phyloP scores from a whole-genome alignment of 2,113 vertebrate species.

The Patagioenas fasciata region DNA sequence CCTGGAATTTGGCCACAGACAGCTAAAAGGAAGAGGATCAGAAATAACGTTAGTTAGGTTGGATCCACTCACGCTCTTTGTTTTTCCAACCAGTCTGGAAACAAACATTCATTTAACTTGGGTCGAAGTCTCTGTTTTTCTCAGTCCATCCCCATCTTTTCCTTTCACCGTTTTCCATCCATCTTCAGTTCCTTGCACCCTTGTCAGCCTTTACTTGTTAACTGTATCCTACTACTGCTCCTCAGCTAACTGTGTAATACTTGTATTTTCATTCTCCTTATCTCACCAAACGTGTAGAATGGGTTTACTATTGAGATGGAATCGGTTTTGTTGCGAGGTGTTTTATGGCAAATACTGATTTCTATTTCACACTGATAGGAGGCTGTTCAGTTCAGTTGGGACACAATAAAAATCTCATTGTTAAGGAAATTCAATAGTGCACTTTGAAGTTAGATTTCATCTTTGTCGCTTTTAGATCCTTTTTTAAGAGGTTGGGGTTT shows the following conservation, averaged over 20 bases:
- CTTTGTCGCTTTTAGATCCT: background rate
- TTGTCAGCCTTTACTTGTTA: fast-evolving
- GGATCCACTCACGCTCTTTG: background rate
- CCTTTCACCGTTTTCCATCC: background rate
- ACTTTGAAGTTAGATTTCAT: background rate
- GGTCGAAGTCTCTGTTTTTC: background rate
- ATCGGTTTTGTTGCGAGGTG: background rate
- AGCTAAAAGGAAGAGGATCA: background rate
- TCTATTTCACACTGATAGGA: background rate
- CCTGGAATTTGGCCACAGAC: background rate
- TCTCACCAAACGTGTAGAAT: background rate
- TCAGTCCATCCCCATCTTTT: background rate
- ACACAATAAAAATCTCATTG: background rate
- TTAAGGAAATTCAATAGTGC: background rate
- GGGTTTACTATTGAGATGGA: background rate
- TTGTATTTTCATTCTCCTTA: background rate
- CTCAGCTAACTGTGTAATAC: background rate
- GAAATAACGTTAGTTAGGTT: fast-evolving
- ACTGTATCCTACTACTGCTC: background rate
- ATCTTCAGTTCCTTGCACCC: background rate
- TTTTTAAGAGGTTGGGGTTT: background rate
- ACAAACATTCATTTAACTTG: background rate
- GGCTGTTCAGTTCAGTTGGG: background rate
- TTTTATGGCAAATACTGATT: background rate
- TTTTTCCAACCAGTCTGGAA: background rate